Evolutionary conservation across 2,888 invertebrate species (phyloP).

Genomic region (Scotopteryx bipunctaria): DNA sequence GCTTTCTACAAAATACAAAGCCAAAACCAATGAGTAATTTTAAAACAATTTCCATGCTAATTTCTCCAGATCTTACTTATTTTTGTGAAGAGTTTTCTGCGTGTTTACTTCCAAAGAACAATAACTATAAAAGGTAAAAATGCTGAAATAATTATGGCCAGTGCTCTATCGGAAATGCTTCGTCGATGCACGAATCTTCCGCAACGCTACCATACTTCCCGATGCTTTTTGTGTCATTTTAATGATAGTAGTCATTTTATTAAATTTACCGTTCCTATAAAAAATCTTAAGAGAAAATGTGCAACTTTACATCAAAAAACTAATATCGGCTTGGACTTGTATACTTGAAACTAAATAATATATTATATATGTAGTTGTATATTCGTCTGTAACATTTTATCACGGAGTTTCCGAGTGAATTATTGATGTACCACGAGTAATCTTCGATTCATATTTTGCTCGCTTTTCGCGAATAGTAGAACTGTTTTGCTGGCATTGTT

Average conservation of each 20-base stretch:
- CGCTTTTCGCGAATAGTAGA: neutral
- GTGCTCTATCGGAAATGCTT: conserved; percentile 27
- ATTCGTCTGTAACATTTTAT: too few relatives aligned
- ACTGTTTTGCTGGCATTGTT: neutral
- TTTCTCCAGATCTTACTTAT: too few relatives aligned
- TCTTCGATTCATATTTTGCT: neutral
- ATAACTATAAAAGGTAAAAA: conserved; percentile 14
- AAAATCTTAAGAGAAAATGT: too few relatives aligned
- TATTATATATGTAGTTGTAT: too few relatives aligned
- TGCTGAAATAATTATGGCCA: conserved; percentile 21
- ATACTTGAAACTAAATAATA: too few relatives aligned
- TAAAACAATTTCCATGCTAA: too few relatives aligned
- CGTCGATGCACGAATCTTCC: conserved; percentile 32
- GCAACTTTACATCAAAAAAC: too few relatives aligned
- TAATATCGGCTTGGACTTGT: too few relatives aligned
- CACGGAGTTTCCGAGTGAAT: too few relatives aligned
- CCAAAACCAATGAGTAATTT: neutral
- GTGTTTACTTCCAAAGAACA: neutral
- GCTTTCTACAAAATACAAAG: neutral
- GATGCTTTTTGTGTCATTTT: conserved; percentile 29
- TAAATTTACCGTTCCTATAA: neutral
- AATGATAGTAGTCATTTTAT: neutral
- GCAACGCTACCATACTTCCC: conserved; percentile 17
- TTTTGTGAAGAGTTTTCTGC: too few relatives aligned
- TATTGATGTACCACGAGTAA: too few relatives aligned